Conservation (phyloP, 2,797 vertebrate genomes). For the Brachyrhaphis roseni region DNA sequence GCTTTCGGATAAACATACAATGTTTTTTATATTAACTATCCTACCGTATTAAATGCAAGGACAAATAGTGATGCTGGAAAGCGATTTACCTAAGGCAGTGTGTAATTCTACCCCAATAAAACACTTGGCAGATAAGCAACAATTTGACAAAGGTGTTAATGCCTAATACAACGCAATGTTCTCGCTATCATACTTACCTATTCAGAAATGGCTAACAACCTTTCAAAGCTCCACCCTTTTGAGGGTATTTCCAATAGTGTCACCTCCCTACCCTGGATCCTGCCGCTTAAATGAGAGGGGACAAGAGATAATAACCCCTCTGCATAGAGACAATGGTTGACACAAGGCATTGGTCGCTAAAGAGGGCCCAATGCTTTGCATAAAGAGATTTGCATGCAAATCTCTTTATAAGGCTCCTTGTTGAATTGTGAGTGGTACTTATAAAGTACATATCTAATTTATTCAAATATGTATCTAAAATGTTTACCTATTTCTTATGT, state of each 20-base stretch:
- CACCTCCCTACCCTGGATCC: not conserved
- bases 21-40: not conserved
- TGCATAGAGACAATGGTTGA: not conserved
- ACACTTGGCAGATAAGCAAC: not conserved
- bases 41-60: not conserved
- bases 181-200: not conserved
- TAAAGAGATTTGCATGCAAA: slow-evolving; percentile 61
- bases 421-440: slow-evolving; percentile 58
- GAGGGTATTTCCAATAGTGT: not conserved
- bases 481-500: slow-evolving; percentile 48
- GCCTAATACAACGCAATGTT: not conserved
- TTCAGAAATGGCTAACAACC: not conserved
- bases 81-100: not conserved
- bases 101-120: not conserved
- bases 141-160: not conserved
- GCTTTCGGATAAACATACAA: not conserved
- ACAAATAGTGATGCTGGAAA: not conserved
- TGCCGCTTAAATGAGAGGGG: not conserved
- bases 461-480: slow-evolving; percentile 52
- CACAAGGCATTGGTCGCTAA: not conserved
- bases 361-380: slow-evolving; percentile 40
- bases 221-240: not conserved
- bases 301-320: not conserved
- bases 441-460: slow-evolving; percentile 47
- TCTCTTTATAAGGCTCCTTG: slow-evolving; percentile 45